Evolutionary conservation across 2,113 vertebrate species (phyloP).

Genomic region (Malurus cyaneus): DNA sequence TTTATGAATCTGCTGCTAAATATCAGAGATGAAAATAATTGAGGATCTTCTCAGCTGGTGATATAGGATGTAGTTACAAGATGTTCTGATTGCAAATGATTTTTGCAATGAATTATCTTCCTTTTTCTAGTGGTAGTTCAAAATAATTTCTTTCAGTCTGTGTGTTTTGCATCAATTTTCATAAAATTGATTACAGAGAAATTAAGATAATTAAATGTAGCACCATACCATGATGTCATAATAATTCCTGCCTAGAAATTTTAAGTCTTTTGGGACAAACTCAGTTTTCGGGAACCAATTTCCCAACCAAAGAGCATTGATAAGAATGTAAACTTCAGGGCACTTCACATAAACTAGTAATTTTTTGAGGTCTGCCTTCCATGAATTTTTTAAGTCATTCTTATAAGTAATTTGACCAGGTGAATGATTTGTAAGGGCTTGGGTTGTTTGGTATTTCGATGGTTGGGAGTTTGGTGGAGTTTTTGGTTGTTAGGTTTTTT

Average conservation of each 20-base stretch:
- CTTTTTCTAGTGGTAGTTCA: neutral
- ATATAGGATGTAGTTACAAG: neutral
- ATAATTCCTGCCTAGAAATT: neutral
- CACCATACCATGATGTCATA: neutral
- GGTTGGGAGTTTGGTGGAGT: neutral
- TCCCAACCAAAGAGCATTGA: neutral
- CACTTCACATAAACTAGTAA: neutral
- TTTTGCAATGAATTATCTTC: neutral
- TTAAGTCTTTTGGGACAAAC: neutral
- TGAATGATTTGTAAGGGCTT: neutral
- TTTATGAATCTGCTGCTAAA: neutral
- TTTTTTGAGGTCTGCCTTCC: neutral
- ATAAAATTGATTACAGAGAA: neutral
- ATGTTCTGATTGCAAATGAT: neutral
- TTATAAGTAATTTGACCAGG: neutral
- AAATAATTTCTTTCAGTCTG: neutral
- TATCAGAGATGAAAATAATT: neutral
- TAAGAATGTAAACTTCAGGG: neutral
- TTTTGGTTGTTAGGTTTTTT: too few relatives aligned
- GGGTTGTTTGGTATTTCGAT: rapidly evolving
- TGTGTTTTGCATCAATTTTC: neutral
- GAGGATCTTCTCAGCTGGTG: neutral
- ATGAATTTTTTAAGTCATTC: neutral
- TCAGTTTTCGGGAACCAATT: neutral
- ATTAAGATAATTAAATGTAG: neutral